phyloP scores from a whole-genome alignment of 2,797 vertebrate genomes.

The Aphelocoma californica region DNA sequence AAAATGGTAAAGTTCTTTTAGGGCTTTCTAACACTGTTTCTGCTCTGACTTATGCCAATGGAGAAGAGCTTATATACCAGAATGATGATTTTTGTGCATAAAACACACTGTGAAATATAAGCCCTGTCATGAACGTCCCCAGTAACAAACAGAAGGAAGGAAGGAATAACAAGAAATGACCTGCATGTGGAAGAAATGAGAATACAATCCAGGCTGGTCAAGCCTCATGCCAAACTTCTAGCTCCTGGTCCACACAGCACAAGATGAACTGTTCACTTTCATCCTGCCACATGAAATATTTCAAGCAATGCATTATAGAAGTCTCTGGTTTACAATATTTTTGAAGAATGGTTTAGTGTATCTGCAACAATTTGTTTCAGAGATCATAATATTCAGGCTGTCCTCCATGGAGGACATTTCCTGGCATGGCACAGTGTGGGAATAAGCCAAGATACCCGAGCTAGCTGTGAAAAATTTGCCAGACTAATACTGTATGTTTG shows the following conservation, averaged over 20 bases:
- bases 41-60: not conserved
- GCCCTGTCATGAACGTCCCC: not conserved
- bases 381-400: not conserved
- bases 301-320: accelerated
- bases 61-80: not conserved
- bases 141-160: not conserved
- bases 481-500: not conserved
- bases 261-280: not conserved
- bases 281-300: not conserved
- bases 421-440: not conserved
- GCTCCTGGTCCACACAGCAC: not conserved
- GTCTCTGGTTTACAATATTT: not conserved
- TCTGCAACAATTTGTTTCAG: not conserved
- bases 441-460: not conserved
- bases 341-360: not conserved
- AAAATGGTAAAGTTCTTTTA: not conserved
- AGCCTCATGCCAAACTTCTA: not conserved
- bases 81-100: not conserved
- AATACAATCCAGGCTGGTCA: not conserved
- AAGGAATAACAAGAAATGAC: not conserved
- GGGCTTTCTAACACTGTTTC: not conserved
- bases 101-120: not conserved
- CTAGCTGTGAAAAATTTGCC: not conserved
- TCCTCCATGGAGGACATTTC: not conserved
- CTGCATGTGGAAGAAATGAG: not conserved